A percentile compares a stretch with the other conserved stretches of the same genome.
phyloP scores from a whole-genome alignment of 2,888 invertebrate genomes.

The Campopleginae sp. region DNA sequence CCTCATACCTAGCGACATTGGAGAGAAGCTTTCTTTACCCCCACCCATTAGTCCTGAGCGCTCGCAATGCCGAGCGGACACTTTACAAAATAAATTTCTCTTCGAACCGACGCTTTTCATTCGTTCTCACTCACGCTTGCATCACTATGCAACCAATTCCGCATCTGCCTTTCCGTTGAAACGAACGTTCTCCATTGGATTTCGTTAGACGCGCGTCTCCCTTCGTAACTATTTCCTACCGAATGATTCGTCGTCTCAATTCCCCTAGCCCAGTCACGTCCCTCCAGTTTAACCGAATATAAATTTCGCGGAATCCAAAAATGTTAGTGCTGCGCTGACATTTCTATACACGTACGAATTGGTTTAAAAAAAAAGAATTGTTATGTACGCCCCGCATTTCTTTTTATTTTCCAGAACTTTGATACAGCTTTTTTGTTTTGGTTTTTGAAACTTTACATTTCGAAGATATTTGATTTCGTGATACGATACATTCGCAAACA shows the following conservation, averaged over 20 bases:
- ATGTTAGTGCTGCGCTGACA: neutral
- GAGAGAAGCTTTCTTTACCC: slow-evolving; percentile 27
- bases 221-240: neutral
- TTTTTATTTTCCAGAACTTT: slow-evolving; percentile 16
- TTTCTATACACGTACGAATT: neutral
- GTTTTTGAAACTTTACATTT: slow-evolving; percentile 65
- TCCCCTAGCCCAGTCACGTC: neutral
- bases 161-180: neutral
- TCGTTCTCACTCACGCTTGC: slow-evolving; percentile 10
- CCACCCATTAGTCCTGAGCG: neutral
- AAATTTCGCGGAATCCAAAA: neutral
- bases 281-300: neutral
- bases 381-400: neutral
- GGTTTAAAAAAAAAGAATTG: neutral
- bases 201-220: neutral
- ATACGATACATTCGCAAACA: slow-evolving; percentile 54
- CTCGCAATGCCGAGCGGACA: slow-evolving; percentile 10
- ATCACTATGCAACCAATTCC: neutral
- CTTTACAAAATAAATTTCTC: neutral
- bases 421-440: slow-evolving; percentile 3
- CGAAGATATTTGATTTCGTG: slow-evolving; percentile 66
- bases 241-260: neutral
- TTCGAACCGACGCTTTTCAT: slow-evolving; percentile 11
- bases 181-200: slow-evolving; percentile 32
- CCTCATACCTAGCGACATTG: slow-evolving; percentile 30